Evolutionary conservation across 2,888 invertebrate species (phyloP).

Genomic region (Epinotia ramella): DNA sequence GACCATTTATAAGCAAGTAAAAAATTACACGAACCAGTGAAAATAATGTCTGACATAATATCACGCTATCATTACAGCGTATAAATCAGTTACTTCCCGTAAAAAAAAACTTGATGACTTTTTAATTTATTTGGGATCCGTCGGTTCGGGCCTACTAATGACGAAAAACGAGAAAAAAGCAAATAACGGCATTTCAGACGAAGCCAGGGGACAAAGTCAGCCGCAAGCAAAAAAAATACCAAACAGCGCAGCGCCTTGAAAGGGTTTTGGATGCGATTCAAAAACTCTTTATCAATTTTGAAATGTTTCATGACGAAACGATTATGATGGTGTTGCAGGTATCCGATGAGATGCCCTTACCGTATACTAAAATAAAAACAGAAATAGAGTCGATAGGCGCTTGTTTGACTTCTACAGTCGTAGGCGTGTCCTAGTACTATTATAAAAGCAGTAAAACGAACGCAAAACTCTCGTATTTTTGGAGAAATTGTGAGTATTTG

Average conservation of each 20-base stretch:
- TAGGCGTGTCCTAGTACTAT: too few relatives aligned
- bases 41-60: slow-evolving; percentile 39
- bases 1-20: slow-evolving; percentile 1
- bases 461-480: too few relatives aligned
- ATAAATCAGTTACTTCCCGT: slow-evolving; percentile 55
- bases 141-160: slow-evolving; percentile 61
- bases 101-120: slow-evolving; percentile 67
- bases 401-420: too few relatives aligned
- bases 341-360: neutral
- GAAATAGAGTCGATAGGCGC: too few relatives aligned
- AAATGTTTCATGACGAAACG: neutral
- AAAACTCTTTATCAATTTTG: neutral
- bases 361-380: neutral
- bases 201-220: slow-evolving; percentile 48
- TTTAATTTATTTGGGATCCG: slow-evolving; percentile 75
- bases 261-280: slow-evolving; percentile 13
- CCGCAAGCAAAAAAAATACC: slow-evolving; percentile 29
- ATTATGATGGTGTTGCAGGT: neutral
- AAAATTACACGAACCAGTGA: slow-evolving; percentile 31
- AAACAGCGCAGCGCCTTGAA: slow-evolving; percentile 29
- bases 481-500: too few relatives aligned
- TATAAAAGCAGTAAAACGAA: too few relatives aligned
- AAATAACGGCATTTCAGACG: slow-evolving; percentile 59
- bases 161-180: slow-evolving; percentile 58
- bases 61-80: slow-evolving; percentile 54